Evolutionary conservation across 2,113 vertebrate species (phyloP), one percentile per base, ranked within the genome.

Genomic region (Paratilapia polleni): DNA sequence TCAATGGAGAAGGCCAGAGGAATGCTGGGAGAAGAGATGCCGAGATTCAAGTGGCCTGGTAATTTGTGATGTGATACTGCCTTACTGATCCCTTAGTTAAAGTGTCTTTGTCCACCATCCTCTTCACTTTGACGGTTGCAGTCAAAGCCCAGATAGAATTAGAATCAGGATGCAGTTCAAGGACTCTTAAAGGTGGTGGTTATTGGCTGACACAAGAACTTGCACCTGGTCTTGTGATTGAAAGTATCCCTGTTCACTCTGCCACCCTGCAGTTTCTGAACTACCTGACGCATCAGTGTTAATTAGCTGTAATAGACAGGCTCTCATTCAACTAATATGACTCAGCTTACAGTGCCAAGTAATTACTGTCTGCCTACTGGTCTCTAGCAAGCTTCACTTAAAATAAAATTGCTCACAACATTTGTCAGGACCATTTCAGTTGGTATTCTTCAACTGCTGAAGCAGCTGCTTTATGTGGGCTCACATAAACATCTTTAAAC

Each of bases 31-130:
- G 94, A 15, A 96, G 94, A 75, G 98, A 99, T 14, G 96, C 93
- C 0, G 97, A 97, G 91, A 95, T 98, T 87, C 98, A 99, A 94
- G 98, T 98, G 90, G 97, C 97, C 93, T 96, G 98, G 98, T 99
- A 96, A 96, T 96, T 87, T 82, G 10, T 34, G n/a, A 78, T 66
- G 63, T 77, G 57, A 83, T 83, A 22, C 56, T 63, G 19, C 49
- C 20, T 81, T 38, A 91, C 83, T 63, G 84, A 89, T 88, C 58
- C 58, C 56, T 56, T 28, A n/a, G 61, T 58, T 77, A 52, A 22
- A 78, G 41, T 68, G 84, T 83, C 61, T 85, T 77, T 80, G 68
- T 84, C 84, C 75, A 76, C 62, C 17, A 76, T 61, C 8, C 47
- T 13, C 56, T 24, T 76, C 63, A 80, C 28, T 75, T 49, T 41